Conservation (phyloP, 2,797 vertebrate species). For the Hozukius guyotensis region DNA sequence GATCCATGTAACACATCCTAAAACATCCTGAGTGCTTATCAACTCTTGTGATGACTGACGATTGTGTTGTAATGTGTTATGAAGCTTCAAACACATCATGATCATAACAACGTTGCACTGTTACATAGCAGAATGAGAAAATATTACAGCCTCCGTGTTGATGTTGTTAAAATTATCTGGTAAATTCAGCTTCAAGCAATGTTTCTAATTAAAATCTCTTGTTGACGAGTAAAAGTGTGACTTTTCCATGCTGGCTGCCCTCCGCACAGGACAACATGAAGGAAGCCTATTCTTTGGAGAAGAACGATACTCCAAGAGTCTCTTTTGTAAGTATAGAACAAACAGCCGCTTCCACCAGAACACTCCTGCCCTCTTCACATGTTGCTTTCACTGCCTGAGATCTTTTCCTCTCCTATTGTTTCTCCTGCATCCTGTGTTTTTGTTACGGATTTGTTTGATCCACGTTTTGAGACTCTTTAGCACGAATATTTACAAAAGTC, state of each 20-base stretch:
- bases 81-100: background rate
- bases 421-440: conserved; percentile 35
- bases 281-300: background rate
- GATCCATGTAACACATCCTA: too few species aligned
- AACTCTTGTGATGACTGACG: too few species aligned
- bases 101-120: background rate
- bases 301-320: background rate
- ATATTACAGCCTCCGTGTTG: background rate
- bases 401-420: conserved; percentile 30
- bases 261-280: conserved; percentile 63
- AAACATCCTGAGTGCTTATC: too few species aligned
- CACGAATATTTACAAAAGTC: background rate
- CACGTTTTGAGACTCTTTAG: background rate
- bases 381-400: conserved; percentile 42
- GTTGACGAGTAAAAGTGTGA: background rate
- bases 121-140: background rate
- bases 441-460: conserved; percentile 12
- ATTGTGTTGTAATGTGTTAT: background rate
- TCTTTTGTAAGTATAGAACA: conserved; percentile 69
- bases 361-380: background rate
- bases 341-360: background rate
- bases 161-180: background rate
- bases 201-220: background rate
- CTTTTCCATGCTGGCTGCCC: background rate
- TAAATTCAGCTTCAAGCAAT: background rate